Evolutionary conservation across 2,113 vertebrate genomes (phyloP).

Genomic region (Corythaeola cristata): DNA sequence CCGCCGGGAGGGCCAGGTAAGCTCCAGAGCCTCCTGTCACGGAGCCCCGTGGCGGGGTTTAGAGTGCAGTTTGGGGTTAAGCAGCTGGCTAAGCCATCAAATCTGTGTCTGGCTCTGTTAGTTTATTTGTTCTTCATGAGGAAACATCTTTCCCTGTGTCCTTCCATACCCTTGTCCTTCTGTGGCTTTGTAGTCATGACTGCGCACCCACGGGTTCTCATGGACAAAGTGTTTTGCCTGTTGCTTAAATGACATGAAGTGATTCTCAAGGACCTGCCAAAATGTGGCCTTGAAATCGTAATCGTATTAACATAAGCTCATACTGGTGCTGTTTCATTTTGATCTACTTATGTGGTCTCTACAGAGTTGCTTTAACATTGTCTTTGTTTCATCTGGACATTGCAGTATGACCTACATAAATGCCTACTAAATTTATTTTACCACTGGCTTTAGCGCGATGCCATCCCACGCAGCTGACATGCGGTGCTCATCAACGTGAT

Average conservation of each 20-base stretch:
- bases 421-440: neutral
- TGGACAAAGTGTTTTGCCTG: neutral
- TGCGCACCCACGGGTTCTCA: fast-evolving
- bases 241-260: neutral
- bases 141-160: neutral
- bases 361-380: neutral
- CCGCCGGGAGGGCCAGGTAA: neutral
- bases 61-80: neutral
- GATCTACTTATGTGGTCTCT: neutral
- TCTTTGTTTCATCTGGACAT: neutral
- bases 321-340: neutral
- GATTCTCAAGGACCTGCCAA: neutral
- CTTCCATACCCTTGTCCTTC: neutral
- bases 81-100: neutral
- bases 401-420: neutral
- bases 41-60: fast-evolving
- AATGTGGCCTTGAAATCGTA: neutral
- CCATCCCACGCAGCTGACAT: neutral
- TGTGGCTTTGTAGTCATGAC: neutral
- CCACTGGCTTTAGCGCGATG: neutral
- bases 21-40: neutral
- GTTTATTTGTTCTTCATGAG: neutral
- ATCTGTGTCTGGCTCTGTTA: neutral
- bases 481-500: fast-evolving
- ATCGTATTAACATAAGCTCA: conserved; percentile 29